Evolutionary conservation across 2,888 invertebrate genomes (phyloP), one percentile per base, ranked within the genome.

Genomic region (Steinernema carpocapsae): DNA sequence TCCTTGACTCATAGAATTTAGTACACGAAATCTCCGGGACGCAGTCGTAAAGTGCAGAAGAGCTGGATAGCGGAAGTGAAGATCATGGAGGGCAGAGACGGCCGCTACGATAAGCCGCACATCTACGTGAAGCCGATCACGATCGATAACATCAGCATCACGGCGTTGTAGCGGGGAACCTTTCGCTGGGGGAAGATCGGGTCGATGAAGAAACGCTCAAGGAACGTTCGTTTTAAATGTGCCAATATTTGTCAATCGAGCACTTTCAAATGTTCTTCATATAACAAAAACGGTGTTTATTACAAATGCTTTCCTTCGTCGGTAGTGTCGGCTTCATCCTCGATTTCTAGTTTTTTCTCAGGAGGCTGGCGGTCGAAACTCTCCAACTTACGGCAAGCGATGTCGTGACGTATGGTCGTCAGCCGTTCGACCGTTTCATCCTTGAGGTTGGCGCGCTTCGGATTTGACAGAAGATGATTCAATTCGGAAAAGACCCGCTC

Each of bases 21-120:
- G 70, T 37, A 37, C 42, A 17, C 70, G n/a, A 72, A 52, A 19
- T 52, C 52, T 6, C 42, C 45, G 59, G 22, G 43, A 19, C 26
- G 48, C 56, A 17, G 22, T 17, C 56, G 56, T 2, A 2, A 70
- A n/a, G 70, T 70, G 42, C 42, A 37, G 43, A 72, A 37, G n/a
- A 72, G 81, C 42, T 82, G 82, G 79, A 71, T 84, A 24, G 83
- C 83, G 29, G 83, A 84, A 73, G 82, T 84, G 71, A 81, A 84
- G 74, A 83, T 84, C 10, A 79, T 81, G 12, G 79, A 83, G 46
- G 71, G 75, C 51, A 76, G 78, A 48, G 74, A 77, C 22, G 73
- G 76, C n/a, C 37, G 71, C 12, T 51, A 64, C 14, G 56, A 73
- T 24, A 76, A 76, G 26, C 82, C 82, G 1, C 77, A 80, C 43